Percentiles rank a stretch among this genome's conserved stretches.
Conservation (phyloP, 2,113 vertebrate genomes). For the Dipodomys stephensi region DNA sequence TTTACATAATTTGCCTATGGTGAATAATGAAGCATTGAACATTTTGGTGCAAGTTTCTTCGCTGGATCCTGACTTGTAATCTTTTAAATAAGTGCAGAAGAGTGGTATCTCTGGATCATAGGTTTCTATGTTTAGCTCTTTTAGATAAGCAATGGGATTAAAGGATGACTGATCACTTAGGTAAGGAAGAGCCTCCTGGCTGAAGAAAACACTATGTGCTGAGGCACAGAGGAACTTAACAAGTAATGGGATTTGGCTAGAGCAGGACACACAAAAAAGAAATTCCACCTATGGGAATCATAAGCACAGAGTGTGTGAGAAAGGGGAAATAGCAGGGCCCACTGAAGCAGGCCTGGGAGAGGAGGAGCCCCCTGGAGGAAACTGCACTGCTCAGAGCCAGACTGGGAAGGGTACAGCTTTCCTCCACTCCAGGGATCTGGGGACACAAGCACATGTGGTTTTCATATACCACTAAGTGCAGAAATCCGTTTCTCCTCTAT, state of each 20-base stretch:
- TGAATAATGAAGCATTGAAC: too few relatives aligned
- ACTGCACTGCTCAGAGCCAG: neutral
- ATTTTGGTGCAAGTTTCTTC: too few relatives aligned
- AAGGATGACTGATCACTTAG: neutral
- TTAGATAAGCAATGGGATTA: neutral
- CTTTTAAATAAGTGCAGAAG: too few relatives aligned
- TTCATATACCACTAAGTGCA: too few relatives aligned
- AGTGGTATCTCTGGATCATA: too few relatives aligned
- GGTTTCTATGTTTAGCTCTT: neutral
- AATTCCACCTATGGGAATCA: neutral
- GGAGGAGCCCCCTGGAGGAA: neutral
- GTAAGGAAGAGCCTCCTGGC: neutral
- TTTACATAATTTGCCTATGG: too few relatives aligned
- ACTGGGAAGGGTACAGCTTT: neutral
- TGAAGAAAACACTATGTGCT: neutral
- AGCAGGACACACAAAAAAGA: neutral
- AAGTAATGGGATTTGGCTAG: slow-evolving; percentile 1
- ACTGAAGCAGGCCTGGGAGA: neutral
- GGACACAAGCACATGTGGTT: too few relatives aligned
- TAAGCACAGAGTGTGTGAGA: neutral
- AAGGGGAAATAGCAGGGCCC: neutral
- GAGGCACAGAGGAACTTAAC: neutral
- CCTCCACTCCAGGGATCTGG: neutral
- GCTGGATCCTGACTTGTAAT: too few relatives aligned
- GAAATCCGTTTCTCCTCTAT: neutral